Evolutionary conservation across 2,888 invertebrate genomes (phyloP).

Genomic region (Eumacrocentrus americanus): DNA sequence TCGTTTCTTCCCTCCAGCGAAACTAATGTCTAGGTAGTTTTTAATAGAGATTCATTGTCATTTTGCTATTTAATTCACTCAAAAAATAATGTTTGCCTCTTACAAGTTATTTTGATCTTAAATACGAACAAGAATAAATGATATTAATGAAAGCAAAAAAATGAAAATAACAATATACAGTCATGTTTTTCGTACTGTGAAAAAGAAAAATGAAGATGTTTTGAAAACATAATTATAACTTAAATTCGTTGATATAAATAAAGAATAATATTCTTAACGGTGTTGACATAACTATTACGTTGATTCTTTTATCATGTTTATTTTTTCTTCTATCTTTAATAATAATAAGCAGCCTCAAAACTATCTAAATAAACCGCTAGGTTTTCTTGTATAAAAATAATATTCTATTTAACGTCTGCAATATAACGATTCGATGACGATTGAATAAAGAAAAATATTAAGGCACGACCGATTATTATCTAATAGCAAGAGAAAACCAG

Average conservation of each 20-base stretch:
- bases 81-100: no score
- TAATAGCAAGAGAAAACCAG: background rate
- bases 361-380: background rate
- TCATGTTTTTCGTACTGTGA: no score
- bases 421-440: background rate
- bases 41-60: no score
- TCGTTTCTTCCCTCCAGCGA: background rate
- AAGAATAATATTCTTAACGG: no score
- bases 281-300: no score
- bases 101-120: no score
- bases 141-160: background rate
- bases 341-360: conserved; percentile 1
- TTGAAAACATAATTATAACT: background rate
- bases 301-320: no score
- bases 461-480: conserved; percentile 10
- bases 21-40: no score
- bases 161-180: background rate
- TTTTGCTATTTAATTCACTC: no score
- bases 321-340: background rate
- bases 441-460: background rate
- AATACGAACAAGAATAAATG: background rate
- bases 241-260: background rate
- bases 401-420: background rate
- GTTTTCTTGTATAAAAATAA: conserved; percentile 11
- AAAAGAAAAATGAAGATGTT: background rate